These are phyloP conservation scores for Crotalus helleri DNA, from an alignment of 2,113 vertebrate species.

Conservation along the genomic window DNA sequence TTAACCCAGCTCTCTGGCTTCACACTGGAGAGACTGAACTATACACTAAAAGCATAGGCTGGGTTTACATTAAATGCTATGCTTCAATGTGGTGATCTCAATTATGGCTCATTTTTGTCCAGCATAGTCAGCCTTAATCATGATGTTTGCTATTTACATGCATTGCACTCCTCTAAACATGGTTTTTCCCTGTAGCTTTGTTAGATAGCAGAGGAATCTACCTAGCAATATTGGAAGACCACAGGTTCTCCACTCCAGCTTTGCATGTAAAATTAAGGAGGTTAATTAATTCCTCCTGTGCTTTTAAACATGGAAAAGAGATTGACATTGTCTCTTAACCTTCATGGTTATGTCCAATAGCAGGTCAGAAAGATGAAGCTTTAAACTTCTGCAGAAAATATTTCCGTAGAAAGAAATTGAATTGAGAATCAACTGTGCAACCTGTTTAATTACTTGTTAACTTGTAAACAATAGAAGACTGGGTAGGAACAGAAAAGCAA, in stretches of 20 bases:
- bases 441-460: neutral
- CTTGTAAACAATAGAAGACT: neutral
- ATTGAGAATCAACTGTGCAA: neutral
- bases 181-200: neutral
- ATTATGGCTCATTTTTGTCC: neutral
- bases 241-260: neutral
- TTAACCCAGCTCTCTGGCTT: neutral
- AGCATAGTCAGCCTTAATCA: neutral
- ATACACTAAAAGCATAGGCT: neutral
- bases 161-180: neutral
- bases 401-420: neutral
- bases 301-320: neutral
- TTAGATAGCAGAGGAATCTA: neutral
- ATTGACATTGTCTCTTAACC: neutral
- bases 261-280: neutral
- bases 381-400: neutral
- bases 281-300: neutral
- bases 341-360: neutral
- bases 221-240: neutral
- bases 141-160: neutral
- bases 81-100: neutral
- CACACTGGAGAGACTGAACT: neutral
- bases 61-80: neutral
- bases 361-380: neutral
- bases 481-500: neutral